Evolutionary conservation across 2,113 vertebrate species (phyloP), one percentile per base, ranked within the genome.

Genomic region (Vidua macroura): DNA sequence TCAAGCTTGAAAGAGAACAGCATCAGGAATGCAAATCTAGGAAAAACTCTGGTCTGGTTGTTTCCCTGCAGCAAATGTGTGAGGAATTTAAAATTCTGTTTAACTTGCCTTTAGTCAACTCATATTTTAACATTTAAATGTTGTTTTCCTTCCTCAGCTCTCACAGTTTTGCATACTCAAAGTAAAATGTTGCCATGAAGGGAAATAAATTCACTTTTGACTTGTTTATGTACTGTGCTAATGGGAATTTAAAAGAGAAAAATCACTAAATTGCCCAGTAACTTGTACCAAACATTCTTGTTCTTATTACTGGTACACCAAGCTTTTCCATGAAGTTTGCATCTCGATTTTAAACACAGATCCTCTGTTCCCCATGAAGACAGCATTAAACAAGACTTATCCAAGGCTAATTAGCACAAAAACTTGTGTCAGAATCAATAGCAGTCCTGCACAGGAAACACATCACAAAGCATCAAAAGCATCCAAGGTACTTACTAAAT

Each of bases 401-500:
- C 52, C 82, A 78, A 73, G 19, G 24, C 17, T 31, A 66, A 16
- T 35, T 67, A 86, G 72, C 59, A 91, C 25, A 87, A 66, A 63
- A 77, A 35, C 30, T 74, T 25, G 39, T 52, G 28, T 56, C 59
- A 83, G 39, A 90, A 88, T 21, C 60, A 70, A 62, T 58, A 84
- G 39, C 69, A 91, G 60, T 92, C 56, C 62, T 60, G 44, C 44
- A 75, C 83, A 86, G 76, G 73, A 92, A 48, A 37, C 19, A 84
- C 56, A 83, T 35, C 9, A 66, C 64, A 18, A 94, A 96, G 37
- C 55, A 66, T 62, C 53, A 91, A 85, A 92, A 90, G 35, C 59
- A 95, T 76, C 15, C 13, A 27, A 86, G 64, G 90, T 98, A 99
- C 99, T 99, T 98, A 99, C 99, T 99, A 97, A 99, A 99, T 98